Evolutionary conservation across 2,797 vertebrate species (phyloP).

Genomic region (Sebastes hubbsi): DNA sequence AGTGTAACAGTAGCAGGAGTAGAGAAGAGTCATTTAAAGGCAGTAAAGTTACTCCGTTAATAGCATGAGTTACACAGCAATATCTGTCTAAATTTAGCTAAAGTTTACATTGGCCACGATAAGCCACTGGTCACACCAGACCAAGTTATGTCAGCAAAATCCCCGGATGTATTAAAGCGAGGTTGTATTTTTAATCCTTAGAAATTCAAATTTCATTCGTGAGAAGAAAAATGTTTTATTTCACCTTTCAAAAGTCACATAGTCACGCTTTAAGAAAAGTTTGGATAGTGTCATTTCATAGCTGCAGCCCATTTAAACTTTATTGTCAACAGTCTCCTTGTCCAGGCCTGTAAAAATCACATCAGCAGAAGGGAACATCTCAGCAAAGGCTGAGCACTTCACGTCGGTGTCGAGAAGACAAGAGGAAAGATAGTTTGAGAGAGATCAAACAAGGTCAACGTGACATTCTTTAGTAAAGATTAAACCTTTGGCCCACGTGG

Average conservation of each 20-base stretch:
- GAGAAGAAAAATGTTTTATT: neutral
- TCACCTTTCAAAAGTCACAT: neutral
- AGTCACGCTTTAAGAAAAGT: neutral
- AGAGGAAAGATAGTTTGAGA: constrained; percentile 2
- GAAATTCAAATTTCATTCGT: neutral
- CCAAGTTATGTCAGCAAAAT: neutral
- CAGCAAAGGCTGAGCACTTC: neutral
- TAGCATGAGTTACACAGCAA: neutral
- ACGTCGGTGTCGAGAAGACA: neutral
- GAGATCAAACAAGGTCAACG: constrained; percentile 38
- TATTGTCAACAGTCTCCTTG: neutral
- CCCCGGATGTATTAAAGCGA: neutral
- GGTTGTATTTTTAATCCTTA: neutral
- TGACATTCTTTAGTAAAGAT: constrained; percentile 56
- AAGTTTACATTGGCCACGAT: neutral
- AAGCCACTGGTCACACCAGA: neutral
- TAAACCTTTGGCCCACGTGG: constrained; percentile 42
- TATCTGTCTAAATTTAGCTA: neutral
- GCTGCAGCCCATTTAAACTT: neutral
- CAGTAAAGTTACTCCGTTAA: neutral
- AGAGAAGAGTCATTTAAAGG: neutral
- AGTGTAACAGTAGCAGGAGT: neutral
- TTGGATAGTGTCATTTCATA: neutral
- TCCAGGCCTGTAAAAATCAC: neutral
- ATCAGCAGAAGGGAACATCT: neutral